Conservation (phyloP, 1,140 invertebrate species). For the Melanaphis sacchari region DNA sequence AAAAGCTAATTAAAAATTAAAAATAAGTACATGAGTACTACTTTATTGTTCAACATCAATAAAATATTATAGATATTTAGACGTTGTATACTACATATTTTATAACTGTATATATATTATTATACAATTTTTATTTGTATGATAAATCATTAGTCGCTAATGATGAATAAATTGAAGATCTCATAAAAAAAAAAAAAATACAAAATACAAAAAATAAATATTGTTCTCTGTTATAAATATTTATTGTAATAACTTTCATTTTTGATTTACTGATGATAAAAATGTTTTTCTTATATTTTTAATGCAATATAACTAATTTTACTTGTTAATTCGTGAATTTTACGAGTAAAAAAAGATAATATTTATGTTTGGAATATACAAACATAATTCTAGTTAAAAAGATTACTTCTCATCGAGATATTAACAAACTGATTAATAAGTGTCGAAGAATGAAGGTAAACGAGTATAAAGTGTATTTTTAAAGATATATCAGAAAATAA, state of each 20-base stretch:
- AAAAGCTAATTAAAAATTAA: neutral
- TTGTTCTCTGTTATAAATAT: neutral
- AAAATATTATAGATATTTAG: too few relatives aligned
- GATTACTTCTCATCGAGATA: neutral
- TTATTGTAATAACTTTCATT: neutral
- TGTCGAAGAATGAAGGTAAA: neutral
- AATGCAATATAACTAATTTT: neutral
- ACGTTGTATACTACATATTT: neutral
- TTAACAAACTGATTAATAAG: neutral
- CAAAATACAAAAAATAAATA: too few relatives aligned
- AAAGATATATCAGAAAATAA: neutral
- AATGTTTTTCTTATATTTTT: neutral
- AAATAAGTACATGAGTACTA: neutral
- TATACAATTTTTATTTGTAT: neutral
- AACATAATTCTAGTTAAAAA: neutral
- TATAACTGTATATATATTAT: neutral
- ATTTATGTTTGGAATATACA: neutral
- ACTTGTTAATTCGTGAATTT: neutral
- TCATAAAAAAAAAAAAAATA: neutral
- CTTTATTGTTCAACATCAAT: too few relatives aligned
- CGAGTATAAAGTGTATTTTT: neutral
- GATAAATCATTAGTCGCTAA: neutral
- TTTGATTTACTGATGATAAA: neutral
- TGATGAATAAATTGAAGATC: neutral
- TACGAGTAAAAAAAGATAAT: too few relatives aligned